Percentiles rank a stretch among this genome's conserved stretches.
phyloP scores from a whole-genome alignment of 2,113 vertebrate species.

The Lates calcarifer region DNA sequence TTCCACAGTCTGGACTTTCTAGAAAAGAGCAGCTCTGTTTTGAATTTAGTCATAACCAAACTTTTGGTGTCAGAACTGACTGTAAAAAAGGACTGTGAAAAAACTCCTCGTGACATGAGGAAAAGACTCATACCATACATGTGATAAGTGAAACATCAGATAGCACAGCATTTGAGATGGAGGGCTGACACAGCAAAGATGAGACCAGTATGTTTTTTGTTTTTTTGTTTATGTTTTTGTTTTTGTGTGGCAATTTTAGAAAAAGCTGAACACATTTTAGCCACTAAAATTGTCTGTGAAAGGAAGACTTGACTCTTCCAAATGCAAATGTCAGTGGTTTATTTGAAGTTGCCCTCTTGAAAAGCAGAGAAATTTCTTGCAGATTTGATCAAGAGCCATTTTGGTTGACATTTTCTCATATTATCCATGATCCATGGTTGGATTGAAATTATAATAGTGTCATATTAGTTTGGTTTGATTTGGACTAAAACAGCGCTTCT shows the following conservation, averaged over 20 bases:
- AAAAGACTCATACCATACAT: neutral
- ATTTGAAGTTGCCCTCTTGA: slow-evolving; percentile 8
- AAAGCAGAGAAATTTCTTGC: neutral
- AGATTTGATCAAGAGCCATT: slow-evolving; percentile 6
- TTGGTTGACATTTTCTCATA: slow-evolving; percentile 11
- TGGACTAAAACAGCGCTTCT: slow-evolving; percentile 1
- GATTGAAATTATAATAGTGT: slow-evolving; percentile 4
- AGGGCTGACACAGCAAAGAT: slow-evolving; percentile 1
- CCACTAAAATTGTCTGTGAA: neutral
- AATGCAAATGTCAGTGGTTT: neutral
- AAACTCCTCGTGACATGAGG: neutral
- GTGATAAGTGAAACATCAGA: slow-evolving; percentile 18
- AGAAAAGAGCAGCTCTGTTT: neutral
- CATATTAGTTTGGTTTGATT: slow-evolving; percentile 13
- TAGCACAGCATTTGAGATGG: neutral
- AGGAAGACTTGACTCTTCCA: neutral
- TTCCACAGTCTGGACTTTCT: neutral
- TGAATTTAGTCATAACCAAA: neutral
- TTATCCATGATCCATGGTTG: slow-evolving; percentile 9
- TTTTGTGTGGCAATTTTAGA: neutral
- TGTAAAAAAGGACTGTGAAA: neutral
- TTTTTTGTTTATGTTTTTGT: neutral
- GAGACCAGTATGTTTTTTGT: slow-evolving; percentile 8
- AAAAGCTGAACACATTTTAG: neutral
- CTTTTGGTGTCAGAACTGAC: neutral